Percentiles rank a stretch among this genome's conserved stretches.
These are phyloP conservation scores for Dasysyrphus albostriatus DNA, from an alignment of 2,888 invertebrate species.

Conservation along the genomic window DNA sequence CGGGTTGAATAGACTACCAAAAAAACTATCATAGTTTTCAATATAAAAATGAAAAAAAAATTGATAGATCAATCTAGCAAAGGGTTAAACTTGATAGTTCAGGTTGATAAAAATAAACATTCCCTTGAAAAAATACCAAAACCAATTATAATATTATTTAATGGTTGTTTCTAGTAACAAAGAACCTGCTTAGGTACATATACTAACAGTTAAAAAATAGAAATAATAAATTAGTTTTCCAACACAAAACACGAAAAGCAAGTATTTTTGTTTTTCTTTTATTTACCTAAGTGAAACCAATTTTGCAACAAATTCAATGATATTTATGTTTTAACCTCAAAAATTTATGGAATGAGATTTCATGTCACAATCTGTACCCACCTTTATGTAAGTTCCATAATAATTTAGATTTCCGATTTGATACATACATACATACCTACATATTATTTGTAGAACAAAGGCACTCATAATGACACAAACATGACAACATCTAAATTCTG, in stretches of 20 bases:
- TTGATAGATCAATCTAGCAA: neutral
- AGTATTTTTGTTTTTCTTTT: neutral
- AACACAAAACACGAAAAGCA: neutral
- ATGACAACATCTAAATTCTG: constrained; percentile 4
- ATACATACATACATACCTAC: too few relatives aligned
- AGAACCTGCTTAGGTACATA: too few relatives aligned
- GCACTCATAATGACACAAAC: neutral
- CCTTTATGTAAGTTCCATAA: neutral
- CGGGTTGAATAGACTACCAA: neutral
- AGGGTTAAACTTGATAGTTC: neutral
- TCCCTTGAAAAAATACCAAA: neutral
- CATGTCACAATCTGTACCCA: neutral
- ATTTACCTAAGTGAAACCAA: neutral
- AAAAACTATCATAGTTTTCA: neutral
- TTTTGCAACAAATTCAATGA: neutral
- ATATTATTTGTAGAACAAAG: neutral
- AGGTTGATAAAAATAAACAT: neutral
- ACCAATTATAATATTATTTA: neutral
- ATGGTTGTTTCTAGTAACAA: neutral
- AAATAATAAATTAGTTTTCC: neutral
- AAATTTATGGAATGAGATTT: neutral
- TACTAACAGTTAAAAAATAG: neutral
- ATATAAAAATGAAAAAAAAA: neutral
- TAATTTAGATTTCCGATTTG: constrained; percentile 14
- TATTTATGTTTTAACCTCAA: neutral